Percentiles rank a stretch among this genome's conserved stretches.
phyloP scores from a whole-genome alignment of 2,797 vertebrate genomes.

The Bovichtus diacanthus region DNA sequence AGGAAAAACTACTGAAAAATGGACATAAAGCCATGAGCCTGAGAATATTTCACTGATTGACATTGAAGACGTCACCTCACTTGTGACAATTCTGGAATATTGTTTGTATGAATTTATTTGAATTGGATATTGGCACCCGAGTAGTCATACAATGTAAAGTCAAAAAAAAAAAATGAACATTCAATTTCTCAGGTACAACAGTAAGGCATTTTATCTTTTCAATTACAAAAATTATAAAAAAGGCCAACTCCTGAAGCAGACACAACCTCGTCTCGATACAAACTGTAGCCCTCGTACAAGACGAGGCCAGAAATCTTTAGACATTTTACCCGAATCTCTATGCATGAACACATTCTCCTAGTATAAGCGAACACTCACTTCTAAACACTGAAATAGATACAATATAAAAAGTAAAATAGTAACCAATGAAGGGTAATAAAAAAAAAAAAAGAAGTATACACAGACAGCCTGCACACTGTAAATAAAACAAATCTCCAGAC shows the following conservation, averaged over 20 bases:
- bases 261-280: neutral
- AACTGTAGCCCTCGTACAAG: neutral
- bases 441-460: neutral
- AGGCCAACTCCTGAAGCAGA: neutral
- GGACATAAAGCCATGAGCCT: neutral
- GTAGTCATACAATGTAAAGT: neutral
- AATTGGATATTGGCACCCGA: neutral
- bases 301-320: neutral
- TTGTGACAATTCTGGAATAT: neutral
- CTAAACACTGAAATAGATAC: neutral
- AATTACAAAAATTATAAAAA: neutral
- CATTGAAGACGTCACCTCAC: neutral
- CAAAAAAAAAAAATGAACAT: neutral
- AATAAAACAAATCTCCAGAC: neutral
- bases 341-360: neutral
- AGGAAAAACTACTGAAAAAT: neutral
- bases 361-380: neutral
- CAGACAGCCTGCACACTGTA: neutral
- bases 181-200: neutral
- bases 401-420: neutral
- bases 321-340: neutral
- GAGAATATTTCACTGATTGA: neutral
- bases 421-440: neutral
- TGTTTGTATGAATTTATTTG: neutral
- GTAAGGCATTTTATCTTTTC: neutral